These are phyloP conservation scores for Quadroppia sp. DNA, from an alignment of 2,888 invertebrate species.

Conservation along the genomic window DNA sequence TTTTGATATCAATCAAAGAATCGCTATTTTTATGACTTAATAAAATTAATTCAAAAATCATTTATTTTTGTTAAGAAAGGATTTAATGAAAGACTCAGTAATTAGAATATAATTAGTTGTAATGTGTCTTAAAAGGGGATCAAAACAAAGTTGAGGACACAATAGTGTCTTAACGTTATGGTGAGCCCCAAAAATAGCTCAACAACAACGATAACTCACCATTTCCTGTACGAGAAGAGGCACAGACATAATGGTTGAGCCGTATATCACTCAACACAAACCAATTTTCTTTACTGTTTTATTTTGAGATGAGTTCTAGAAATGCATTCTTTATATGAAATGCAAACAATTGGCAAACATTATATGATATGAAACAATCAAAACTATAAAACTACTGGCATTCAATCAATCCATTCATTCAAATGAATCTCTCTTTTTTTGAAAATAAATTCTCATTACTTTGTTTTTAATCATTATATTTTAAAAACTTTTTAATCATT, in stretches of 20 bases:
- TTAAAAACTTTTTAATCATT: too few species aligned
- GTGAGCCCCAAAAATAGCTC: slow-evolving; percentile 15
- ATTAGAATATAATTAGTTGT: slow-evolving; percentile 8
- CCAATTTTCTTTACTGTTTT: slow-evolving; percentile 1
- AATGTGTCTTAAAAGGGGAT: neutral
- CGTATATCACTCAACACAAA: slow-evolving; percentile 15
- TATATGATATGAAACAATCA: neutral
- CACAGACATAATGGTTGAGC: neutral
- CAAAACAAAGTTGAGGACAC: slow-evolving; percentile 27
- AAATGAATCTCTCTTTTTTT: neutral
- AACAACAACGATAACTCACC: neutral
- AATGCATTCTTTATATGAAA: neutral
- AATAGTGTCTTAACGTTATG: neutral
- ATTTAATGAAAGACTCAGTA: neutral
- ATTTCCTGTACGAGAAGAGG: slow-evolving; percentile 14
- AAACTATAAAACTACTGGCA: neutral
- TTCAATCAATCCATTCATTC: neutral
- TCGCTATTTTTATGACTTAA: too few species aligned
- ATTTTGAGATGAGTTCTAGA: neutral
- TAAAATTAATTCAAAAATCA: too few species aligned
- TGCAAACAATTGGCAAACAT: neutral
- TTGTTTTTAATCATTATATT: too few species aligned
- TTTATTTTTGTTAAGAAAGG: too few species aligned
- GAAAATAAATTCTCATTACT: too few species aligned
- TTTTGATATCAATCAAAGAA: too few species aligned